phyloP scores from a whole-genome alignment of 2,797 vertebrate species.

The Centropyge bicolor region DNA sequence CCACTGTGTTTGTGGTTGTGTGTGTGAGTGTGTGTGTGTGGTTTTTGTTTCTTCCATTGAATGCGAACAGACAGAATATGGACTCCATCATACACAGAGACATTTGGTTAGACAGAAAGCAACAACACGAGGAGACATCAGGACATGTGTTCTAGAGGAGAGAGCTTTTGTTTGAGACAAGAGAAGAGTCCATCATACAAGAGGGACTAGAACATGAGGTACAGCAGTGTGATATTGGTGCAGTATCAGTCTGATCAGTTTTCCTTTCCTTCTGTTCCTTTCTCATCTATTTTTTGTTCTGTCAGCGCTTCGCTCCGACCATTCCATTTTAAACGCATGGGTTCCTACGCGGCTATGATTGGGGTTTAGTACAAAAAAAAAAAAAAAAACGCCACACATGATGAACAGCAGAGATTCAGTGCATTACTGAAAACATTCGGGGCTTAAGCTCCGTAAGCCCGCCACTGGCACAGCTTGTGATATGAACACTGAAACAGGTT shows the following conservation, averaged over 20 bases:
- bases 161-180: conserved; percentile 9
- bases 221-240: background rate
- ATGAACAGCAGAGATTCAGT: background rate
- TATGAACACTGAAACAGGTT: background rate
- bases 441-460: background rate
- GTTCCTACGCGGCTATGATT: background rate
- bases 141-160: too few relatives aligned
- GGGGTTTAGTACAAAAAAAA: background rate
- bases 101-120: conserved; percentile 7
- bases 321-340: background rate
- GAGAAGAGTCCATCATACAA: conserved; percentile 2
- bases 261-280: background rate
- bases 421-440: background rate
- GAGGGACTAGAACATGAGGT: background rate
- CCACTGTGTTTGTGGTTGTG: background rate
- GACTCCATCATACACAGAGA: conserved; percentile 11
- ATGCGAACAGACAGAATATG: conserved; percentile 14
- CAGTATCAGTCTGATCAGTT: background rate
- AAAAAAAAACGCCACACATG: background rate
- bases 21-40: conserved; percentile 6
- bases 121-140: conserved; percentile 15
- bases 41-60: background rate
- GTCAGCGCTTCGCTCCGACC: background rate
- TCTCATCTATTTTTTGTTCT: background rate
- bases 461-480: background rate